Conservation (phyloP, 2,888 invertebrate species). For the Ptilodon capucinus region DNA sequence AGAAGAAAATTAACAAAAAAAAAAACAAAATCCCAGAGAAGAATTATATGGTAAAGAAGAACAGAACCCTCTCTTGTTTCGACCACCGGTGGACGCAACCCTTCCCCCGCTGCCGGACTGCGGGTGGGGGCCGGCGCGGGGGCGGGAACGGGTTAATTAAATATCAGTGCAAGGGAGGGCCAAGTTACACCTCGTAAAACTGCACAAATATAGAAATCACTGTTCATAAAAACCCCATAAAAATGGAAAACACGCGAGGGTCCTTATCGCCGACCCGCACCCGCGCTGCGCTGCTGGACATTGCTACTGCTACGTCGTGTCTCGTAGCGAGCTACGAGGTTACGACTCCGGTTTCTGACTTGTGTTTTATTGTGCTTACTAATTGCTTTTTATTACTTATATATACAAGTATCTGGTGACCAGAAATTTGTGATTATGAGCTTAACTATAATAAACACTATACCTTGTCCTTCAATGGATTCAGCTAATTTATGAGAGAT, state of each 20-base stretch:
- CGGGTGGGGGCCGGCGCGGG: background rate
- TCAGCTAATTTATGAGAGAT: too few relatives aligned
- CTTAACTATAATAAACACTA: too few relatives aligned
- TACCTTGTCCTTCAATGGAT: too few relatives aligned
- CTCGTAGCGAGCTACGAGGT: conserved; percentile 11
- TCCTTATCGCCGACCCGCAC: conserved; percentile 6
- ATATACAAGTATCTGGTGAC: too few relatives aligned
- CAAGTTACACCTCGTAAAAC: conserved; percentile 37
- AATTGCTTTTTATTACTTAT: too few relatives aligned
- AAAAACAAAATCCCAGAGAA: background rate
- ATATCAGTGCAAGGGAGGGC: conserved; percentile 31
- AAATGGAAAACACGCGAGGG: conserved; percentile 33
- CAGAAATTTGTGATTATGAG: too few relatives aligned
- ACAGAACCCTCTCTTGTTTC: background rate
- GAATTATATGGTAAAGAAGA: background rate
- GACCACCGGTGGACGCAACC: background rate
- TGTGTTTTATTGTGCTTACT: too few relatives aligned
- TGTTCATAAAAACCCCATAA: conserved; percentile 49
- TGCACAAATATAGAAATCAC: conserved; percentile 55
- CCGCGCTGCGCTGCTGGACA: conserved; percentile 8
- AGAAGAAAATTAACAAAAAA: background rate
- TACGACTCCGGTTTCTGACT: too few relatives aligned
- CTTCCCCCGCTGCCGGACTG: conserved; percentile 4
- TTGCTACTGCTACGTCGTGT: conserved; percentile 16
- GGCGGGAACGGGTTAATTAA: conserved; percentile 35